Evolutionary conservation across 2,113 vertebrate genomes (phyloP).

Genomic region (Nothoprocta pentlandii): DNA sequence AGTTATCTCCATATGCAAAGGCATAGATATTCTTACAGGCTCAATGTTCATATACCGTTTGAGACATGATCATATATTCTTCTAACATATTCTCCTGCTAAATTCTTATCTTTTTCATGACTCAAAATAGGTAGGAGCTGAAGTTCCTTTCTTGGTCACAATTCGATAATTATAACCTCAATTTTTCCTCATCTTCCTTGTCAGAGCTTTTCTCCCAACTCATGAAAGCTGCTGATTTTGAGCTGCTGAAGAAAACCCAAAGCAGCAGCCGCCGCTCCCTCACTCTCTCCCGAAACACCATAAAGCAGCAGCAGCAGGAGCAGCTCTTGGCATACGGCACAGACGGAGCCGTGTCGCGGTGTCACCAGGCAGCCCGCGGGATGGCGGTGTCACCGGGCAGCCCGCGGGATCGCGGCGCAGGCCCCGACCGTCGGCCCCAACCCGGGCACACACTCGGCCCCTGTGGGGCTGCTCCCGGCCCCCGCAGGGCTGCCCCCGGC

Average conservation of each 20-base stretch:
- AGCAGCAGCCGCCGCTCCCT: neutral
- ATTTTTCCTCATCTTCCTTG: neutral
- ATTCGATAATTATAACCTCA: neutral
- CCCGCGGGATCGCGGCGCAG: rapidly evolving
- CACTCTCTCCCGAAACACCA: neutral
- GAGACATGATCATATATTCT: neutral
- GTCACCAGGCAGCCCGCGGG: neutral
- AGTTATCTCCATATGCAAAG: neutral
- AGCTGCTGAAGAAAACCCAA: neutral
- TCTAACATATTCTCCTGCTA: neutral
- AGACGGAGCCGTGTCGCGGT: neutral
- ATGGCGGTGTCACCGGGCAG: rapidly evolving
- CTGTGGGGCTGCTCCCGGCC: neutral
- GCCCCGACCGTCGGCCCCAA: neutral
- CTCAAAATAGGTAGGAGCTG: neutral
- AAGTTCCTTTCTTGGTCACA: neutral
- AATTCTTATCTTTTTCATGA: neutral
- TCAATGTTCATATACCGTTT: neutral
- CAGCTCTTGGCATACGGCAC: neutral
- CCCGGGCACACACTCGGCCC: neutral
- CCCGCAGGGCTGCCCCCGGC: neutral
- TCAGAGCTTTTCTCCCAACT: neutral
- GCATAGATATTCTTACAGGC: neutral
- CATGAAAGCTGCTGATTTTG: neutral
- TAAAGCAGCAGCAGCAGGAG: neutral